Base-by-base conservation (phyloP, 2,113 vertebrate genomes). In the Gallinago jamesoni region DNA sequence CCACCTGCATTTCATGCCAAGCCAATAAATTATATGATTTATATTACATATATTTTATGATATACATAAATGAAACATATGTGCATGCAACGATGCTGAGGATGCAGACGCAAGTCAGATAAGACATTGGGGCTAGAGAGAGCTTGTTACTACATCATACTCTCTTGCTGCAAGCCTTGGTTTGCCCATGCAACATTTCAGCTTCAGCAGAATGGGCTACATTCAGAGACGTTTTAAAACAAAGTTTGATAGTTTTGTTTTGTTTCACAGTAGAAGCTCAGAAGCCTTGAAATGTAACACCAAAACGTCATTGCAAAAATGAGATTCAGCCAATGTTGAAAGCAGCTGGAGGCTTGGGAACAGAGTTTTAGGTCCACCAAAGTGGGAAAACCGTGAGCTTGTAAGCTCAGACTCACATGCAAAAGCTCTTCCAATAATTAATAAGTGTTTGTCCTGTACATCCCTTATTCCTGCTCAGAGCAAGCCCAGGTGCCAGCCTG, bases 1-100 rank as follows among this genome's bases (percentile, higher is more conserved):
- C 11, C 7, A 5, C 21, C 47, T 52, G 67, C 0, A 0, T 17
- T 41, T 3, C 3, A 41, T 14, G 8, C 19, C 2, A 6, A 35
- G 18, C 33, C 63, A 60, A 21, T 1, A 0, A 21, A 24, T 22
- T 59, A 27, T 3, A 5, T 48, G 14, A 53, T 57, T 52, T n/a
- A 64, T 14, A n/a, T 17, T 57, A 43, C 24, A 50, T 12, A 2
- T 31, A 28, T 24, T 53, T 70, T 30, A 48, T 21, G 6, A 14
- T 27, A 27, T 33, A 39, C 15, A 30, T 20, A 43, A 9, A 55
- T 45, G 25, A 47, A 4, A 35, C 16, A 2, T 11, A 23, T 18
- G 21, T 13, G 68, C 68, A n/a, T 13, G 55, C 7, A n/a, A 25
- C 6, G 20, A 39, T 16, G 53, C 62, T 75, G 64, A 77, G 43